Base-by-base conservation (phyloP, 2,113 vertebrate species). In the Stigmatopora nigra region DNA sequence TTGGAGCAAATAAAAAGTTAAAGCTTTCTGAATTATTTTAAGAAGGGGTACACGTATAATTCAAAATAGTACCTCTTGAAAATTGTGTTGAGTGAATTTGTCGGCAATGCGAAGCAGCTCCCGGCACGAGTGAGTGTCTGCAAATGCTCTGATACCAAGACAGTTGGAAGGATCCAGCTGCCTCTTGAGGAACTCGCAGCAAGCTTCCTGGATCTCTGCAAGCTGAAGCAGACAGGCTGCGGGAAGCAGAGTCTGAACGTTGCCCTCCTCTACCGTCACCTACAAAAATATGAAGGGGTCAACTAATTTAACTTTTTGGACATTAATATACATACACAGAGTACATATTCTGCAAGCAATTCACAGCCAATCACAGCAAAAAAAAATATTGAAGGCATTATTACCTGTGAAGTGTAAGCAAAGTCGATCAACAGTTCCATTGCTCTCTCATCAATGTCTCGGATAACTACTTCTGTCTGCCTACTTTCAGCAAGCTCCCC, bases 351-450 rank as follows among this genome's bases (percentile, higher is more conserved):
- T 41, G 15, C 5, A 48, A 48, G 45, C 45, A 14, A 46, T 46
- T 16, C 14, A 48, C 4, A 56, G 15, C 20, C 22, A 31, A 31
- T 31, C 31, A 17, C 14, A 45, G 5, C 19, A 44, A 31, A n/a
- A 36, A 44, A 15, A 44, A 4, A 3, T 44, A 9, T 19, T 16
- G 6, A 1, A 31, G 15, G 31, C 14, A 20, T 5, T 41, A 57
- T 64, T 76, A 90, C 90, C 88, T 99, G 97, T 41, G 97, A 98
- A 25, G 97, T 98, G 81, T 99, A 99, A 0, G 97, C 95, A 41
- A 99, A 99, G 91, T 99, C 97, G 36, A 99, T 99, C 65, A 99
- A 93, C 71, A 99, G 91, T 78, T 99, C 97, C 97, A 99, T 98
- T 77, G 97, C 97, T 11, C 96, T 87, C 76, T 99, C 97, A 0